Evolutionary conservation across 2,888 invertebrate genomes (phyloP).

Genomic region (Xanthia icteritia): DNA sequence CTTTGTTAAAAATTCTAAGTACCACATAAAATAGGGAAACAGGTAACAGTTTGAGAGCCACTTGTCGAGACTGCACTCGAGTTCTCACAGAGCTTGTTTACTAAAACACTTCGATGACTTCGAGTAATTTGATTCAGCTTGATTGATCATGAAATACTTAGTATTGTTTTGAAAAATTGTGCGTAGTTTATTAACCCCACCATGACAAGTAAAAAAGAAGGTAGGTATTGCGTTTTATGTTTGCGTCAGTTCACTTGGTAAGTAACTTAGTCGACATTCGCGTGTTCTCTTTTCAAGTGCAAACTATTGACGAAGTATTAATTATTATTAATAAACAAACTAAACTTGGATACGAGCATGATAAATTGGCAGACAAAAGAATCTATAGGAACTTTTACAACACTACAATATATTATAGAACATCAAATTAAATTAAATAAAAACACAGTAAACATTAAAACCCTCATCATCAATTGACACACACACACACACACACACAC

Average conservation of each 20-base stretch:
- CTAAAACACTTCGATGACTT: constrained; percentile 63
- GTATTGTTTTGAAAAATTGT: constrained; percentile 47
- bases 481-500: no score
- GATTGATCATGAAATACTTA: constrained; percentile 43
- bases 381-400: background rate
- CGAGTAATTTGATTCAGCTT: constrained; percentile 56
- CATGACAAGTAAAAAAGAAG: background rate
- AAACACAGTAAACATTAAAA: no score
- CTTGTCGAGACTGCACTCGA: constrained; percentile 9
- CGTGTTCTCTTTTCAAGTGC: background rate
- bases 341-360: background rate
- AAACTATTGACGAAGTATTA: background rate
- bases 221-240: background rate
- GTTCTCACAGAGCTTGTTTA: constrained; percentile 64
- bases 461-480: no score
- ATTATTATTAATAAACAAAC: background rate
- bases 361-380: background rate
- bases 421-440: no score
- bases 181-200: constrained; percentile 37
- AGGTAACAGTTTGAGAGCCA: constrained; percentile 22
- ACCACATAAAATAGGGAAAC: background rate
- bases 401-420: background rate
- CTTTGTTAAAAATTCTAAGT: background rate
- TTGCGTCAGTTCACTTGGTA: background rate
- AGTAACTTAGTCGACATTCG: background rate